Evolutionary conservation across 2,888 invertebrate genomes (phyloP), one percentile per base, ranked within the genome.

Genomic region (Cynaeus angustus): DNA sequence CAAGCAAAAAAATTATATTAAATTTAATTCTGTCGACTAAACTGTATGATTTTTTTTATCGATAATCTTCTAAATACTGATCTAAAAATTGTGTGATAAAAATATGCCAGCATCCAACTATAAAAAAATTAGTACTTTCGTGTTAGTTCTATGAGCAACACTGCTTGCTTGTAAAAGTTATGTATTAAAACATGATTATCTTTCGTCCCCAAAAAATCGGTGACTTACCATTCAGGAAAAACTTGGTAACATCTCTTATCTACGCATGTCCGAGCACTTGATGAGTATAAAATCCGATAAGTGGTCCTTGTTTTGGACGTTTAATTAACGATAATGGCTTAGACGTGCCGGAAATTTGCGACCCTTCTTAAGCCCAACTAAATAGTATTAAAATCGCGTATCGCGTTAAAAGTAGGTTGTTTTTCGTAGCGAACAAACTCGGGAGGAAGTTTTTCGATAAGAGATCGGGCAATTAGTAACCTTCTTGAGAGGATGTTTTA

Each of bases 361-460:
- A 43, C 43, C 12, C 43, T 43, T 37, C 12, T 43, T 13, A 13
- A 10, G 2, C 43, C 13, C 12, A 43, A 33, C 33, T 33, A 33
- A 33, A 33, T n/a, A 33, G 33, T n/a, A 33, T 48, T 48, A 48
- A 48, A 52, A 30, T 30, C 13, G 52, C 30, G 12, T 33, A 52
- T 52, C 30, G 30, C 30, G 14, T 52, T 28, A 13, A 13, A 10
- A 28, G 2, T 4, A 10, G 30, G 55, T 37, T 55, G 55, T 55
- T 55, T 55, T 55, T 38, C 55, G 14, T 5, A 14, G 30, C 13
- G 37, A 55, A 55, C 16, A 16, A 55, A 55, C 53, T 55, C 37
- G 7, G 52, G 52, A 30, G 30, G 52, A 41, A 41, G 41, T 41
- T 41, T 41, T 41, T 41, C 41, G 12, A 41, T 41, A 41, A 41